Evolutionary conservation across 2,888 invertebrate species (phyloP).

Genomic region (Tetheella fluctuosa): DNA sequence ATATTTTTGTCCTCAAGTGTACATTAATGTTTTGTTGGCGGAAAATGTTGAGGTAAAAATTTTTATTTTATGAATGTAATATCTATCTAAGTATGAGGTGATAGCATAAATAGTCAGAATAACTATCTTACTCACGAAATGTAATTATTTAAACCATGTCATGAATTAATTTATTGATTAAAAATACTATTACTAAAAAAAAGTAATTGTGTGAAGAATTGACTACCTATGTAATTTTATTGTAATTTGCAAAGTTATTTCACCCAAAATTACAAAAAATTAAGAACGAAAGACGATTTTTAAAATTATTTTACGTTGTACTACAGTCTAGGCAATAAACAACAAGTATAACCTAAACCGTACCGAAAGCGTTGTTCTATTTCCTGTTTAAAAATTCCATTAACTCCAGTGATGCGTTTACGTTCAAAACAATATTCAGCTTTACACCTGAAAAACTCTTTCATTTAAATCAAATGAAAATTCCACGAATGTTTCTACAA

Average conservation of each 20-base stretch:
- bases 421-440: constrained; percentile 33
- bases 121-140: too few relatives aligned
- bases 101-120: too few relatives aligned
- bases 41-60: not conserved
- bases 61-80: not conserved
- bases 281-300: not conserved
- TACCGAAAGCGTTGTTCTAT: constrained; percentile 15
- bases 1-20: constrained; percentile 6
- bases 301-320: not conserved
- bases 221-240: too few relatives aligned
- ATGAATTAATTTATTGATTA: too few relatives aligned
- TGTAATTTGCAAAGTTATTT: too few relatives aligned
- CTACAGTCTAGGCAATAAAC: not conserved
- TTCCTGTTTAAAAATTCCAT: constrained; percentile 20
- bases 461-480: constrained; percentile 15
- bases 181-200: too few relatives aligned
- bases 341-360: constrained; percentile 1
- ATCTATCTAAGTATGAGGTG: not conserved
- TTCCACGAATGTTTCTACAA: not conserved
- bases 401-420: constrained; percentile 23
- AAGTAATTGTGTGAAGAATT: too few relatives aligned
- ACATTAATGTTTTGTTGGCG: not conserved
- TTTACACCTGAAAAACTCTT: constrained; percentile 33
- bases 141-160: too few relatives aligned
- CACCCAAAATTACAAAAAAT: not conserved